phyloP scores from a whole-genome alignment of 2,113 vertebrate species.

The Andinoacara biseriatus region DNA sequence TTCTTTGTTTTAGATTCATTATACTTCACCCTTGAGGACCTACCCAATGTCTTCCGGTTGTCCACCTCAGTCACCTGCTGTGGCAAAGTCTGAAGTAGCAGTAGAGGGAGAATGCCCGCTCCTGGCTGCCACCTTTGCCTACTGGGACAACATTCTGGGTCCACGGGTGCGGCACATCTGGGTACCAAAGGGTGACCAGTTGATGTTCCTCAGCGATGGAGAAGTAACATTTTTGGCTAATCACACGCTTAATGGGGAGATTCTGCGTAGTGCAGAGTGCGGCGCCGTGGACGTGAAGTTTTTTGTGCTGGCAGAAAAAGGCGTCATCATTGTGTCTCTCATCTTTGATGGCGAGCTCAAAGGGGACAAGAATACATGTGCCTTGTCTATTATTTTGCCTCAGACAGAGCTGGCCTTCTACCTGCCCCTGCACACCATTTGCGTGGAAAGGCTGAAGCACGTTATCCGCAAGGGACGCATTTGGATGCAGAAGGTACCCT shows the following conservation, averaged over 20 bases:
- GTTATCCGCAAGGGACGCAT: slow-evolving; percentile 96
- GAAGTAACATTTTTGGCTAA: slow-evolving; percentile 98
- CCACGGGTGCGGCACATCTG: slow-evolving; percentile 96
- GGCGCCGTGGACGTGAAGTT: slow-evolving; percentile 98
- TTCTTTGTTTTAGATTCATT: slow-evolving; percentile 33
- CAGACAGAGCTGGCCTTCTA: slow-evolving; percentile 94
- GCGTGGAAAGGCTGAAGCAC: slow-evolving; percentile 94
- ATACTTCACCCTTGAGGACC: neutral
- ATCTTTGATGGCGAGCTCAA: slow-evolving; percentile 98
- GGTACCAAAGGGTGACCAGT: slow-evolving; percentile 89
- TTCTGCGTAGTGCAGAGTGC: slow-evolving; percentile 94
- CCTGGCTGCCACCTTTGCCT: slow-evolving; percentile 95
- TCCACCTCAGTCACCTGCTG: slow-evolving; percentile 95
- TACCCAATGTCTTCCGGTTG: slow-evolving; percentile 88
- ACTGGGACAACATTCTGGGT: slow-evolving; percentile 99
- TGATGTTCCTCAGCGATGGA: slow-evolving; percentile 88
- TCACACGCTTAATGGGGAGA: slow-evolving; percentile 97
- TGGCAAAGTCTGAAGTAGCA: slow-evolving; percentile 92
- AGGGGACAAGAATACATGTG: slow-evolving; percentile 96
- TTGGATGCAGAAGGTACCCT: slow-evolving; percentile 97
- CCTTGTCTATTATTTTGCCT: slow-evolving; percentile 93
- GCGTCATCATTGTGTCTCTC: slow-evolving; percentile 95
- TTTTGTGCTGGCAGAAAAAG: slow-evolving; percentile 95
- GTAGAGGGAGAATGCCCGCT: slow-evolving; percentile 92
- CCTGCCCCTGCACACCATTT: slow-evolving; percentile 92